These are phyloP conservation scores for Brachyptera putata DNA, from an alignment of 2,888 invertebrate species.

Conservation along the genomic window DNA sequence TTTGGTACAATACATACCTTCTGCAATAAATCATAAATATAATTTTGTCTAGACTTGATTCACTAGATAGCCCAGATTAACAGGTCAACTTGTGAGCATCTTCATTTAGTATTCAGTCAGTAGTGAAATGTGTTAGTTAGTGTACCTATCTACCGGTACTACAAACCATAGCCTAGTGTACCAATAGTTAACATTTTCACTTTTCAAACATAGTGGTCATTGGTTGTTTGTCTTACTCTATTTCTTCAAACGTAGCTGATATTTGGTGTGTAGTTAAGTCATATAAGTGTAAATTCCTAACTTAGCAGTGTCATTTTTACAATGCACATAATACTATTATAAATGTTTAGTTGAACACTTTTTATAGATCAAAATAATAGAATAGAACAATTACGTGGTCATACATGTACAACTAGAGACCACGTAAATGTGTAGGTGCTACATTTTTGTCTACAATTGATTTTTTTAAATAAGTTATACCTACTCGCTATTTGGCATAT, in stretches of 20 bases:
- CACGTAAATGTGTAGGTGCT: constrained; percentile 27
- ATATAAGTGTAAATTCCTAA: not conserved
- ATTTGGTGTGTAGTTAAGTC: not conserved
- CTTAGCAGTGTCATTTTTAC: not conserved
- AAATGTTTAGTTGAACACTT: not conserved
- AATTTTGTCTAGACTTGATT: too few species aligned
- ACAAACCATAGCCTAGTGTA: not conserved
- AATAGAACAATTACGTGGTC: not conserved
- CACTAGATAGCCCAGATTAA: too few species aligned
- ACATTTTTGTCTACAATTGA: constrained; percentile 16
- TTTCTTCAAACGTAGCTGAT: not conserved
- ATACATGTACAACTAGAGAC: too few species aligned
- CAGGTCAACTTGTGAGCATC: too few species aligned
- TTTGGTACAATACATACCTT: not conserved
- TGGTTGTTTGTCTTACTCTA: not conserved
- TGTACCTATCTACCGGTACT: not conserved
- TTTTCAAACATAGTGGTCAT: not conserved
- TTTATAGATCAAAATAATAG: constrained; percentile 6
- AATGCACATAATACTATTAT: not conserved
- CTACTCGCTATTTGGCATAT: constrained; percentile 23
- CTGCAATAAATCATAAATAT: not conserved
- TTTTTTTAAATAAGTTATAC: constrained; percentile 28
- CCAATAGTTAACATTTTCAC: not conserved
- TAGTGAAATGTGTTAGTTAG: not conserved
- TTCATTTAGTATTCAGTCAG: not conserved